Evolutionary conservation across 2,888 invertebrate species (phyloP), one percentile per base, ranked within the genome.

Genomic region (Sturmia bella): DNA sequence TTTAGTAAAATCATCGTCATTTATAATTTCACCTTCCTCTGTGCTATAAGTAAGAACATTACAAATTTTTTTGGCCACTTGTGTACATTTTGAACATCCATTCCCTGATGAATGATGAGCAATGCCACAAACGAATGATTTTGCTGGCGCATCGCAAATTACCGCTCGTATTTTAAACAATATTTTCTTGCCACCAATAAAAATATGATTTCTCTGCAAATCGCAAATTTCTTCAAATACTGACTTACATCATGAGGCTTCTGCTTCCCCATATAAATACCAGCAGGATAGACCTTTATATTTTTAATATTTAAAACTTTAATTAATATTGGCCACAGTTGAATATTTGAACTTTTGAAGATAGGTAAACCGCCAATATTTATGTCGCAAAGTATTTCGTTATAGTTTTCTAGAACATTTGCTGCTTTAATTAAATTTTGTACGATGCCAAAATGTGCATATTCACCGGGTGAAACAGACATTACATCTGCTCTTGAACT

Each of bases 291-390:
- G 0, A 78, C 59, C 21, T 56, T 41, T 41, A 74, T 66, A 37
- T 81, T 74, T 41, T 50, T 45, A 13, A 69, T 54, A 69, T 83
- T 83, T n/a, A 70, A 27, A 21, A 83, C 27, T 57, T 66, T 74
- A 37, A 74, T 63, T 43, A 84, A 68, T 54, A 84, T 81, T 54
- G 78, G 77, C 83, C 78, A 83, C 24, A 83, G 69, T 66, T 76
- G 72, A 1, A 27, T 12, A 37, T 63, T 77, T 21, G 83, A 83
- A 54, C 83, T 83, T 54, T 77, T 83, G 43, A 74, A 83, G 43
- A 78, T 27, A 12, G 78, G 80, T 17, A 83, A 50, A n/a, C 80
- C 83, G 37, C 80, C 80, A n/a, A 80, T 57, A 56, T 74, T 75
- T 21, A 84, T 57, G 48, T 81, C 78, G 9, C 63, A 45, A 73